phyloP scores from a whole-genome alignment of 2,113 vertebrate genomes.

The Mustelus asterias region DNA sequence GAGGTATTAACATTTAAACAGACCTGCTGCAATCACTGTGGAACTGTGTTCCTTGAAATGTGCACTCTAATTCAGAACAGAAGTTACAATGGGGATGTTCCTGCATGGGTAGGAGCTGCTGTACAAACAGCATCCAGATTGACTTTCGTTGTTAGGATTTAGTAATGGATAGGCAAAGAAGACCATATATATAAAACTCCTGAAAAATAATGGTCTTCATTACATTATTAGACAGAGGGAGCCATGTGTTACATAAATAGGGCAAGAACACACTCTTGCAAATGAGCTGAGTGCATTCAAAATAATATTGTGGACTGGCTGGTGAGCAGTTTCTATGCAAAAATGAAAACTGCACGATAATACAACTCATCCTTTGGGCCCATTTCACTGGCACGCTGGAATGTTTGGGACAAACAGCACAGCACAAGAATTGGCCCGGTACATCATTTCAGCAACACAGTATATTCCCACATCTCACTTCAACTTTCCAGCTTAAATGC shows the following conservation, averaged over 20 bases:
- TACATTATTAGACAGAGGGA: not conserved
- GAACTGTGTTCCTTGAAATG: not conserved
- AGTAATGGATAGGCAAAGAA: not conserved
- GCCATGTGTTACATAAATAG: not conserved
- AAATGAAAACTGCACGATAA: not conserved
- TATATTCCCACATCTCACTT: conserved; percentile 11
- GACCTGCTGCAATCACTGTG: not conserved
- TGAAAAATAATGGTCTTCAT: not conserved
- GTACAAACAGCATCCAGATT: not conserved
- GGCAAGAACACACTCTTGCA: not conserved
- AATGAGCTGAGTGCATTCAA: not conserved
- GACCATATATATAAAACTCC: not conserved
- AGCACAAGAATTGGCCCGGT: not conserved
- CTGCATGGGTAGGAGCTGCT: not conserved
- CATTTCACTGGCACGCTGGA: not conserved
- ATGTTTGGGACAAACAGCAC: not conserved
- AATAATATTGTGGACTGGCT: not conserved
- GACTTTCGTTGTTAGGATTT: not conserved
- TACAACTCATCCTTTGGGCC: not conserved
- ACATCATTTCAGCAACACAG: not conserved
- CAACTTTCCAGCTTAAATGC: not conserved
- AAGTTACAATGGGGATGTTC: not conserved
- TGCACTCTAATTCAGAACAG: not conserved
- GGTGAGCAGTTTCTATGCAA: not conserved
- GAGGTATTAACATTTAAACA: conserved; percentile 15